Evolutionary conservation across 2,113 vertebrate genomes (phyloP).

Genomic region (Polypterus senegalus): DNA sequence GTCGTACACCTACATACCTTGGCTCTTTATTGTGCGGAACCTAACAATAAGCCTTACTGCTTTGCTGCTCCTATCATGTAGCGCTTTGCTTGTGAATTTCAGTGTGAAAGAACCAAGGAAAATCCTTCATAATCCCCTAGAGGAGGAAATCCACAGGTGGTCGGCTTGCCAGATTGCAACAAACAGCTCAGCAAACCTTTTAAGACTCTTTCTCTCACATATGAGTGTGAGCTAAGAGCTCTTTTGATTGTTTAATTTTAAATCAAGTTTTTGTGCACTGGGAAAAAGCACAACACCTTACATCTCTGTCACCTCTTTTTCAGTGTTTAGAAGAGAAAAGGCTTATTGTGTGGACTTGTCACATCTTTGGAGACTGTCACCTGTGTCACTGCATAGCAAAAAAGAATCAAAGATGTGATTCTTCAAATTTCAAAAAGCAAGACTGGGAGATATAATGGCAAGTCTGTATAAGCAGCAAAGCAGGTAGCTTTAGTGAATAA

Average conservation of each 20-base stretch:
- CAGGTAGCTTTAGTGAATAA: not conserved
- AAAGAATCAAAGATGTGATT: not conserved
- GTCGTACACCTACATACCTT: no score
- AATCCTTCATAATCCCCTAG: not conserved
- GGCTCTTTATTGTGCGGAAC: not conserved
- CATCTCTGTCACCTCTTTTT: not conserved
- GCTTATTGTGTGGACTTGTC: not conserved
- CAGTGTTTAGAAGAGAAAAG: not conserved
- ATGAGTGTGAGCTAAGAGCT: no score
- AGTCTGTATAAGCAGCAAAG: not conserved
- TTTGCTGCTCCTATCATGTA: not conserved
- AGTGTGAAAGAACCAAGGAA: not conserved
- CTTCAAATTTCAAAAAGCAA: not conserved
- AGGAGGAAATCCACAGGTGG: not conserved
- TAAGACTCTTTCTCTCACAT: no score
- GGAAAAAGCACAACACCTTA: no score
- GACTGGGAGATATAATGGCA: not conserved
- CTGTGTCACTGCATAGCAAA: not conserved
- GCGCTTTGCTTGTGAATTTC: slow-evolving; percentile 3
- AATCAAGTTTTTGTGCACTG: not conserved
- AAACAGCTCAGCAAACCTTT: not conserved
- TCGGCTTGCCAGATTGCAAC: not conserved
- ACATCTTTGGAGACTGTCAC: not conserved
- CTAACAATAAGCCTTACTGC: not conserved
- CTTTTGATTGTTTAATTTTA: not conserved